Base-by-base conservation (phyloP, 2,888 invertebrate species). In the Exephanes ischioxanthus region DNA sequence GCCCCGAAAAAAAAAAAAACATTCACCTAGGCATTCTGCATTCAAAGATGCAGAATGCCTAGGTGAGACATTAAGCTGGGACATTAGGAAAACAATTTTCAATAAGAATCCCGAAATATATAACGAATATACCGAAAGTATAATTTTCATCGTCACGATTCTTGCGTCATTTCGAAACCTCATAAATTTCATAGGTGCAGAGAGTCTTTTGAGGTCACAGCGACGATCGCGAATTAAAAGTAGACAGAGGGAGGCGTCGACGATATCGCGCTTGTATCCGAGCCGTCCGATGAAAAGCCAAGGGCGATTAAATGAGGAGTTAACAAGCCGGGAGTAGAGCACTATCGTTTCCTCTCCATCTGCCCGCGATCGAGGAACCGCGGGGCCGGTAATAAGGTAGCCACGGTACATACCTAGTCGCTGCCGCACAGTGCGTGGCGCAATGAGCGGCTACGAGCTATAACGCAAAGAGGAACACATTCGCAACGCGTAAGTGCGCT, bases 261-360 rank as follows among this genome's bases (percentile, higher is more conserved):
- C 89, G 89, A 89, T 91, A 90, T 90, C 88, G 86, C 86, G 83
- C 86, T 86, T 86, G 88, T 88, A 89, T 90, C 89, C 91, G 90
- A 66, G 81, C 73, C 83, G 89, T 88, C 90, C 91, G 92, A 92
- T 93, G 92, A 93, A 93, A 93, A 90, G 88, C 89, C 90, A 89
- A 90, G 89, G 90, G 92, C 91, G 93, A 93, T 93, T 93, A 93
- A 91, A 93, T 91, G 90, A 92, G 91, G 90, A 93, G 92, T 88
- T 93, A 93, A 93, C 92, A 92, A 93, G 93, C 90, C 88, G 90
- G 58, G 73, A 79, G 79, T 83, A 51, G 92, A 41, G 92, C 91
- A 87, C 91, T 93, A 93, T 93, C 93, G 90, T 92, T 92, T 93
- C 93, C 93, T 93, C 90, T 93, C 89, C 89, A 93, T 93, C 93